Base-by-base conservation (phyloP, 2,113 vertebrate species). In the Etheostoma spectabile region DNA sequence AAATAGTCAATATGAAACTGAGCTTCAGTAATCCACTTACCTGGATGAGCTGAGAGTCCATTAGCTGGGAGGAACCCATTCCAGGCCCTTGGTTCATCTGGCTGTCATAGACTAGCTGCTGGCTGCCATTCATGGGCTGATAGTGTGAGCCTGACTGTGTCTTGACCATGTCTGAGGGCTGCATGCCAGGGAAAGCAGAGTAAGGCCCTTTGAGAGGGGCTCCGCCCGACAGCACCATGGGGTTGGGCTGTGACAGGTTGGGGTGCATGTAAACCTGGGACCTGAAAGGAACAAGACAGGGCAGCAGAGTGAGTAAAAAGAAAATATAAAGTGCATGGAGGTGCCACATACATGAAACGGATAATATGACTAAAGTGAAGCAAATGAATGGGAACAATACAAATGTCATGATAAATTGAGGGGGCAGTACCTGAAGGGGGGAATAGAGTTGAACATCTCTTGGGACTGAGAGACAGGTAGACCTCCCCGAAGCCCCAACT, bases 231-330 rank as follows among this genome's bases (percentile, higher is more conserved):
- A 99, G 95, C 88, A 99, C 97, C 98, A 99, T 97, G 81, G 98
- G 96, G 90, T 91, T 99, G 85, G 97, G 96, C 4, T 99, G 98
- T 12, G 98, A 99, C 85, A 99, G 95, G 95, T 97, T 99, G 83
- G 97, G 98, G 83, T 99, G 98, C 98, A 99, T 98, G 88, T 99
- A 99, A 90, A 99, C 96, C 95, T 97, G 98, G 91, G 98, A 99
- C 89, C 98, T 99, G 90, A 48, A 51, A 59, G 4, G 5, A 45
- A 6, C 30, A 18, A 45, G 22, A 55, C 3, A 21, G 24, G 15
- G n/a, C 19, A 27, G 22, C 63, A 82, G 42, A 48, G 35, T 69
- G 51, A 86, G 33, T 8, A 0, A 57, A 16, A 68, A 33, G 22
- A 51, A 38, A 59, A 64, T 5, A 51, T 16, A 13, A 24, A 60